phyloP scores from a whole-genome alignment of 1,140 invertebrate genomes.

The Drosophila rhopaloa region DNA sequence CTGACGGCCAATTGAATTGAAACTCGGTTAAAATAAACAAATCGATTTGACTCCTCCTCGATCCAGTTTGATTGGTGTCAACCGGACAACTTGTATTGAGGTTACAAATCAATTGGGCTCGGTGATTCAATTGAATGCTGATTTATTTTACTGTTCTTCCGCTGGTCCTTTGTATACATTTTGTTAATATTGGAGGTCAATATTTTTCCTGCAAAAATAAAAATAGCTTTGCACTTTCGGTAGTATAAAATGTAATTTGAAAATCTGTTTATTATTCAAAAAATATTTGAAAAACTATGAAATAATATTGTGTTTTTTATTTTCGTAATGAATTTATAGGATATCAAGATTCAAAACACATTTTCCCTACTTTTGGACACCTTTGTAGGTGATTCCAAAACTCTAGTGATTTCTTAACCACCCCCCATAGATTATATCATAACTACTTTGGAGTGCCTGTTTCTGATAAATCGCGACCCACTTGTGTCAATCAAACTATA shows the following conservation, averaged over 20 bases:
- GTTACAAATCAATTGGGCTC: slow-evolving; percentile 71
- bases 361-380: no score
- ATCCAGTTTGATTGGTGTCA: slow-evolving; percentile 66
- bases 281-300: no score
- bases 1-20: slow-evolving; percentile 36
- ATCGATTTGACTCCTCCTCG: slow-evolving; percentile 44
- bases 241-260: no score
- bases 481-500: slow-evolving; percentile 22
- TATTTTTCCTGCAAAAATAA: no score
- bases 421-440: no score
- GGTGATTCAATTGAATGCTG: slow-evolving; percentile 10
- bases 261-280: no score
- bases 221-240: no score
- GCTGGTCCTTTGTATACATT: neutral
- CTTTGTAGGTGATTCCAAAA: no score
- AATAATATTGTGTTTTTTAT: no score
- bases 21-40: slow-evolving; percentile 57
- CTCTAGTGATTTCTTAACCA: no score
- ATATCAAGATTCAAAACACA: no score
- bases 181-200: neutral
- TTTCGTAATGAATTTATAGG: no score
- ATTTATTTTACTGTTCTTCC: slow-evolving; percentile 28
- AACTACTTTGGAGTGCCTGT: neutral
- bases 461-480: neutral
- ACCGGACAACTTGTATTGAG: slow-evolving; percentile 69